Base-by-base conservation (phyloP, 2,888 invertebrate genomes). In the Pandemis heparana region DNA sequence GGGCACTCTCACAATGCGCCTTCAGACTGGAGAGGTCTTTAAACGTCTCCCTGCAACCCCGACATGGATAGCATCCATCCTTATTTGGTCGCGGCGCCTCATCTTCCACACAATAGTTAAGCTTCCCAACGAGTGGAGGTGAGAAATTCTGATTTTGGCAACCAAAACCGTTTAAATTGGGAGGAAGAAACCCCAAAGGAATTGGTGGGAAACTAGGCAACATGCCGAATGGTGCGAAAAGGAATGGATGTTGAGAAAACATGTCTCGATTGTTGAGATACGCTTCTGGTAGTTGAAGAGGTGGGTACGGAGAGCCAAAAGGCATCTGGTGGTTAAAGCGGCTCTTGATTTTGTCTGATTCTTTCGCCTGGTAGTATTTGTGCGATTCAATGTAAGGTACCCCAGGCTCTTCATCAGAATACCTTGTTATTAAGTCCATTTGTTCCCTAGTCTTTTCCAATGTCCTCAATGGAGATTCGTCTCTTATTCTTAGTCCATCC, bases 371-470 rank as follows among this genome's bases (percentile, higher is more conserved):
- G 75, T 92, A 92, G 75, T 92, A 94, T 75, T 88, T 87, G 59
- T 92, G 89, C 12, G 95, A 95, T 80, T 95, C 96, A 9, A 96
- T 89, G 41, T 95, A 95, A 12, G 96, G 95, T 10, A 95, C 86
- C 1, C 95, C 94, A 32, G 95, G 94, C 39, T 96, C 96, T 69
- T 97, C 97, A 5, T 97, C 97, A 85, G 97, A 97, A 18, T 97
- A 95, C 77, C 97, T 95, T 0, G 97, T 96, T 72, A 98, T 94
- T 68, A 98, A 95, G 83, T 98, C 98, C 73, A 97, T 96, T 88
- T 97, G 97, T 60, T 97, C 95, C 72, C 96, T 95, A 46, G 96
- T 92, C 82, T 95, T 96, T 16, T 95, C 95, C 41, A 95, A 80
- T 9, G 93, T 83, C 48, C 94, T 92, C 2, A 96, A 93, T 2